Evolutionary conservation across 2,888 invertebrate genomes (phyloP).

Genomic region (Pollenia griseotomentosa): DNA sequence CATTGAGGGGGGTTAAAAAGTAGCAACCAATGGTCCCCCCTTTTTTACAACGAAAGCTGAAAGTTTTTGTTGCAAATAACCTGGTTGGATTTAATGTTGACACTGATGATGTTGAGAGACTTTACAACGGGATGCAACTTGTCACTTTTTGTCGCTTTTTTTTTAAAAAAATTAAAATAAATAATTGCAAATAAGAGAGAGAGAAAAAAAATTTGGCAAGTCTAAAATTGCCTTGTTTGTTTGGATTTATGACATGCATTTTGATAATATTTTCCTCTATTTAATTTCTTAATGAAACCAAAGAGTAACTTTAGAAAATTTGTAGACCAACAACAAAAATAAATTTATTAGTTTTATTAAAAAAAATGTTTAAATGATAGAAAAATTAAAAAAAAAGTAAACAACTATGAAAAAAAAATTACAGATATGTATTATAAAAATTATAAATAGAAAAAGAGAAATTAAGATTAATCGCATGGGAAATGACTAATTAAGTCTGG

Average conservation of each 20-base stretch:
- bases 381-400: neutral
- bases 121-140: conserved; percentile 70
- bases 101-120: conserved; percentile 64
- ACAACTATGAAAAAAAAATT: too few species aligned
- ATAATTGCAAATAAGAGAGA: conserved; percentile 28
- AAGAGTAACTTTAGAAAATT: conserved; percentile 8
- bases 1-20: neutral
- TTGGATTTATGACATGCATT: conserved; percentile 30
- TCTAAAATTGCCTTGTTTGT: conserved; percentile 35
- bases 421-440: too few species aligned
- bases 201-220: neutral
- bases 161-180: conserved; percentile 42
- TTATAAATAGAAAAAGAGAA: too few species aligned
- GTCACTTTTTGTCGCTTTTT: conserved; percentile 66
- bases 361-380: neutral
- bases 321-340: neutral
- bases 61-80: conserved; percentile 44
- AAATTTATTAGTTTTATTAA: conserved; percentile 38
- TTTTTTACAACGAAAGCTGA: neutral
- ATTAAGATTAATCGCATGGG: too few species aligned
- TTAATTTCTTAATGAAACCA: neutral
- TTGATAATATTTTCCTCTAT: neutral
- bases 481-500: too few species aligned
- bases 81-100: conserved; percentile 54
- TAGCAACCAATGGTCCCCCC: neutral